phyloP scores from a whole-genome alignment of 2,888 invertebrate genomes.

The Oscheius onirici region DNA sequence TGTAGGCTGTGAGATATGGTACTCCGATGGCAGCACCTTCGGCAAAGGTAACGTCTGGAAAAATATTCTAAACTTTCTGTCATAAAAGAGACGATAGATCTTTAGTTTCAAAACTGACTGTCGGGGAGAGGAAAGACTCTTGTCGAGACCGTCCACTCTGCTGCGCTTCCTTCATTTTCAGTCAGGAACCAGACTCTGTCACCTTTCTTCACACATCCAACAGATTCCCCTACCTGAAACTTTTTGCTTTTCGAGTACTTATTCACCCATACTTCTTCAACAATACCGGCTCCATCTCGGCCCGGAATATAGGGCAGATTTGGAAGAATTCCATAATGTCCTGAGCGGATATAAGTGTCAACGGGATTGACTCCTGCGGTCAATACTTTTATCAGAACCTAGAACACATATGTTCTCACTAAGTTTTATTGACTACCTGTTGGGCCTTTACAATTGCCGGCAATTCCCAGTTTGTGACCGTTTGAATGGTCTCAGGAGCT shows the following conservation, averaged over 20 bases:
- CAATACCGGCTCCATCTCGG: slow-evolving; percentile 75
- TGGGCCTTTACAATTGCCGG: not conserved
- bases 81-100: too few species aligned
- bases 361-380: slow-evolving; percentile 77
- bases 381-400: slow-evolving; percentile 75
- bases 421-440: slow-evolving; percentile 2
- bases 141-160: slow-evolving; percentile 73
- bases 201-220: slow-evolving; percentile 52
- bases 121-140: slow-evolving; percentile 68
- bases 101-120: slow-evolving; percentile 35
- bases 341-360: slow-evolving; percentile 76
- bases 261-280: slow-evolving; percentile 71
- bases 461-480: not conserved
- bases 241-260: not conserved
- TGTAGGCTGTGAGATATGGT: slow-evolving; percentile 77
- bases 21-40: slow-evolving; percentile 77
- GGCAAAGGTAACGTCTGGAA: slow-evolving; percentile 72
- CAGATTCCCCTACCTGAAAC: slow-evolving; percentile 49
- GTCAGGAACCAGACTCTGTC: slow-evolving; percentile 67
- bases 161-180: slow-evolving; percentile 73
- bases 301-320: slow-evolving; percentile 76
- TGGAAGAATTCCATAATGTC: slow-evolving; percentile 73
- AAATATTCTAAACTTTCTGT: too few species aligned
- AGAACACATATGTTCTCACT: not conserved
- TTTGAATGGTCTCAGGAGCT: slow-evolving; percentile 12